These are phyloP conservation scores for Oplegnathus fasciatus DNA, from an alignment of 2,113 vertebrate genomes.

Conservation along the genomic window DNA sequence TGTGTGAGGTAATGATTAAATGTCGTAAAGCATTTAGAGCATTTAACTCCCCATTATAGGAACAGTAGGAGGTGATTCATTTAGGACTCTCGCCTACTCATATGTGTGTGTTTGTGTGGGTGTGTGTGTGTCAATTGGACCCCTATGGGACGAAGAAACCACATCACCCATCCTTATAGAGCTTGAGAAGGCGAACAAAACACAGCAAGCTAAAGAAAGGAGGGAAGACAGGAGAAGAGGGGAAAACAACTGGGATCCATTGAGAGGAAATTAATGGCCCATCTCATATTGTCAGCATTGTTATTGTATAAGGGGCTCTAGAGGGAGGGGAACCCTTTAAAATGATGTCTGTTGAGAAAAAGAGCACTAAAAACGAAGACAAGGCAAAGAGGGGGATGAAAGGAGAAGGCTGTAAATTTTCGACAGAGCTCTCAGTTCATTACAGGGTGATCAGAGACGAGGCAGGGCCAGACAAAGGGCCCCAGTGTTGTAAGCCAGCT, in stretches of 20 bases:
- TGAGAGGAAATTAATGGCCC: conserved; percentile 77
- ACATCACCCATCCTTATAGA: conserved; percentile 44
- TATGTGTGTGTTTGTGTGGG: conserved; percentile 25
- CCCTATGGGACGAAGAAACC: conserved; percentile 52
- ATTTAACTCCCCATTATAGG: conserved; percentile 78
- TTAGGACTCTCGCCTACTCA: conserved; percentile 57
- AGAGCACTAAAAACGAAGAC: conserved; percentile 79
- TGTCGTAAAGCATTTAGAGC: conserved; percentile 75
- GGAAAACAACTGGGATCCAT: conserved; percentile 74
- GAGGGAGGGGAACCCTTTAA: conserved; percentile 76
- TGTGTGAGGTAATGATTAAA: conserved; percentile 77
- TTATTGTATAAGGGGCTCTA: conserved; percentile 61
- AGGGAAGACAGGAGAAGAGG: conserved; percentile 58
- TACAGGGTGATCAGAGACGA: conserved; percentile 90
- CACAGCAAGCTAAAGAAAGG: conserved; percentile 50
- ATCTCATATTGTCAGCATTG: conserved; percentile 76
- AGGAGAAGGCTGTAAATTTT: conserved; percentile 89
- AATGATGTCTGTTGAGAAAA: conserved; percentile 79
- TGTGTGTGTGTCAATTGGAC: conserved; percentile 48
- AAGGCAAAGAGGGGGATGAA: conserved; percentile 77
- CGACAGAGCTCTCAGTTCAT: conserved; percentile 94
- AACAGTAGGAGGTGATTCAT: conserved; percentile 78
- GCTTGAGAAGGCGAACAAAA: conserved; percentile 65
- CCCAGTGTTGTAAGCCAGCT: conserved; percentile 85
- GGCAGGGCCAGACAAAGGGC: conserved; percentile 88